Conservation (phyloP, 2,888 invertebrate species). For the Diadromus collaris region DNA sequence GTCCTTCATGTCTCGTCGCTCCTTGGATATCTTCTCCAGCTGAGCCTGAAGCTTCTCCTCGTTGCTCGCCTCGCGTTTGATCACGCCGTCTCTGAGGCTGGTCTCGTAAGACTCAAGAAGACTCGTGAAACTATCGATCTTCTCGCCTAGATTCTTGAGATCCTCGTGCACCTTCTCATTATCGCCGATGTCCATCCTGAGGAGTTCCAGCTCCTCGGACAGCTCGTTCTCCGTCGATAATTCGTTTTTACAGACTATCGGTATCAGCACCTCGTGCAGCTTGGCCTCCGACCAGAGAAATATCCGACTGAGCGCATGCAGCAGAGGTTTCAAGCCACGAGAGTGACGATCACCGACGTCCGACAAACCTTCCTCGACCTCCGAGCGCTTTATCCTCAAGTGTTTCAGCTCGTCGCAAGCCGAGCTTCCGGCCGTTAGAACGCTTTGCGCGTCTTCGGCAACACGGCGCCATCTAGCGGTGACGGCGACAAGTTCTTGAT, state of each 20-base stretch:
- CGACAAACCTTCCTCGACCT: constrained; percentile 68
- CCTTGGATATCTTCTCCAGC: constrained; percentile 67
- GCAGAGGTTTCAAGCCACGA: constrained; percentile 60
- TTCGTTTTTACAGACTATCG: not conserved
- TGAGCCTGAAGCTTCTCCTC: constrained; percentile 69
- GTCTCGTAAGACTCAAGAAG: constrained; percentile 61
- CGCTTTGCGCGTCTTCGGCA: constrained; percentile 49
- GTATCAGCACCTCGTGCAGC: not conserved
- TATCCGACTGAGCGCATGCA: constrained; percentile 61
- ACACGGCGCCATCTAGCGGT: constrained; percentile 61
- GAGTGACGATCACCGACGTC: constrained; percentile 55
- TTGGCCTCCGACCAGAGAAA: constrained; percentile 65
- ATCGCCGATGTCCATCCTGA: constrained; percentile 61
- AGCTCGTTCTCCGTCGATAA: constrained; percentile 17
- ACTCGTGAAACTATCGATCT: constrained; percentile 65
- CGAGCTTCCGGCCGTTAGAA: constrained; percentile 54
- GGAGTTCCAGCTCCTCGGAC: constrained; percentile 34
- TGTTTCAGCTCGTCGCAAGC: constrained; percentile 69
- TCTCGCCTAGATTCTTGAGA: constrained; percentile 54
- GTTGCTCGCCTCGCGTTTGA: constrained; percentile 62
- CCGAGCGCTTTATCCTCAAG: constrained; percentile 66
- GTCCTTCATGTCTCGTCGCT: constrained; percentile 70
- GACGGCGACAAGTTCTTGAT: constrained; percentile 44
- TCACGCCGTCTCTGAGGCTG: constrained; percentile 60
- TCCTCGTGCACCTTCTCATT: constrained; percentile 51